A percentile compares a stretch with the other conserved stretches of the same genome.
These are phyloP conservation scores for Teleogryllus oceanicus DNA, from an alignment of 2,888 invertebrate genomes.

Conservation along the genomic window DNA sequence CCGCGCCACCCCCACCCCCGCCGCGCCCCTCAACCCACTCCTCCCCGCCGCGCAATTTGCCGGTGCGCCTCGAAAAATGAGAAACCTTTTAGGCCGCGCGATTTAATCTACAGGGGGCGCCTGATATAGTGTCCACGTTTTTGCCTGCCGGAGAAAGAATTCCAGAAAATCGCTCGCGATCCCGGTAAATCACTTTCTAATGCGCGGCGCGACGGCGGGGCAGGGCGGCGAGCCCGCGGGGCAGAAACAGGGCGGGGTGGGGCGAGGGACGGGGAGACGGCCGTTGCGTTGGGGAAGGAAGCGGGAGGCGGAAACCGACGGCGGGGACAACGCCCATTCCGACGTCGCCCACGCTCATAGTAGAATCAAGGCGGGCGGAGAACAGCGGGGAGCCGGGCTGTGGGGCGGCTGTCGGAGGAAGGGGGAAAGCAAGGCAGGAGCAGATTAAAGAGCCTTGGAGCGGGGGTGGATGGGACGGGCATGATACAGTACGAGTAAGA, in stretches of 20 bases:
- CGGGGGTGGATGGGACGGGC: background rate
- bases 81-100: conserved; percentile 6
- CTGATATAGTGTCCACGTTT: conserved; percentile 2
- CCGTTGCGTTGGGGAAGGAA: background rate
- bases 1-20: background rate
- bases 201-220: background rate
- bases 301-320: background rate
- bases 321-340: background rate
- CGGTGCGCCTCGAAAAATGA: background rate
- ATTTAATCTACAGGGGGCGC: background rate
- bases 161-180: conserved; percentile 9
- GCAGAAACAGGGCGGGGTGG: too few species aligned
- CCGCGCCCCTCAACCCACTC: background rate
- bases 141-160: conserved; percentile 9
- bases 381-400: background rate
- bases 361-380: background rate
- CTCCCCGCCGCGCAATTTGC: conserved; percentile 1
- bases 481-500: too few species aligned
- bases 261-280: background rate
- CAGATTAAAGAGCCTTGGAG: background rate
- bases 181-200: conserved; percentile 9
- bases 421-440: background rate
- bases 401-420: background rate
- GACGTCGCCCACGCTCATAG: too few species aligned
- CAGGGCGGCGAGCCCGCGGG: background rate